A percentile compares a stretch with the other conserved stretches of the same genome.
phyloP scores from a whole-genome alignment of 2,797 vertebrate species.

The Florisuga fusca region DNA sequence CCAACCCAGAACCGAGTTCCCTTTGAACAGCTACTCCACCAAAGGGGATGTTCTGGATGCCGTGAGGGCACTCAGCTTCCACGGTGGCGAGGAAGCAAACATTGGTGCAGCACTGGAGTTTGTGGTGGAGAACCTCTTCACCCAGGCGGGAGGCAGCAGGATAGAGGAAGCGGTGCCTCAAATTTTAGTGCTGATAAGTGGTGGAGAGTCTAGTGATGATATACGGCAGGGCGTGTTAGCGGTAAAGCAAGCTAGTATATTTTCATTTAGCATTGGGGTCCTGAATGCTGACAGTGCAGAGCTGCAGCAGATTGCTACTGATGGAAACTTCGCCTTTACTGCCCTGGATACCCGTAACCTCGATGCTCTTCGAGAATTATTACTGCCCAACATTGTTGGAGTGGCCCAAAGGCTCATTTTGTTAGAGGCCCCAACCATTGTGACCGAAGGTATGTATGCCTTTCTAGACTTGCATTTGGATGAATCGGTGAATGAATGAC shows the following conservation, averaged over 20 bases:
- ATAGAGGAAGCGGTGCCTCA: slow-evolving; percentile 92
- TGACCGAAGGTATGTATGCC: slow-evolving; percentile 95
- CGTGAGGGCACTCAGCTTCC: slow-evolving; percentile 86
- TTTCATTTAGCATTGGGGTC: slow-evolving; percentile 85
- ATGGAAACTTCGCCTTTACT: slow-evolving; percentile 87
- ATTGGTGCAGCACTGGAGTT: slow-evolving; percentile 90
- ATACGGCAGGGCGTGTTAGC: slow-evolving; percentile 85
- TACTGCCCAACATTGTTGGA: slow-evolving; percentile 88
- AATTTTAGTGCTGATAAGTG: slow-evolving; percentile 91
- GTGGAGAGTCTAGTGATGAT: slow-evolving; percentile 92
- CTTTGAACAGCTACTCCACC: slow-evolving; percentile 88
- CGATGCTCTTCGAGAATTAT: slow-evolving; percentile 82
- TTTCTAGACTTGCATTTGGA: slow-evolving; percentile 38
- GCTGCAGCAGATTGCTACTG: slow-evolving; percentile 90
- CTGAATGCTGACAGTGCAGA: slow-evolving; percentile 84
- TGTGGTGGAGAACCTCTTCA: slow-evolving; percentile 88
- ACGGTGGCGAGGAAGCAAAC: slow-evolving; percentile 88
- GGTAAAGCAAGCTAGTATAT: slow-evolving; percentile 88
- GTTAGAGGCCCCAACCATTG: slow-evolving; percentile 85
- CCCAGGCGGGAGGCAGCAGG: slow-evolving; percentile 88
- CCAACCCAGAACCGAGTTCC: slow-evolving; percentile 87
- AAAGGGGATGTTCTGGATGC: slow-evolving; percentile 87
- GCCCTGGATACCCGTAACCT: slow-evolving; percentile 86
- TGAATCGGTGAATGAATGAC: not conserved
- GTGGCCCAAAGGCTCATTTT: slow-evolving; percentile 90